Evolutionary conservation across 1,140 invertebrate species (phyloP), one percentile per base, ranked within the genome.

Genomic region (Tetraneura akinire): DNA sequence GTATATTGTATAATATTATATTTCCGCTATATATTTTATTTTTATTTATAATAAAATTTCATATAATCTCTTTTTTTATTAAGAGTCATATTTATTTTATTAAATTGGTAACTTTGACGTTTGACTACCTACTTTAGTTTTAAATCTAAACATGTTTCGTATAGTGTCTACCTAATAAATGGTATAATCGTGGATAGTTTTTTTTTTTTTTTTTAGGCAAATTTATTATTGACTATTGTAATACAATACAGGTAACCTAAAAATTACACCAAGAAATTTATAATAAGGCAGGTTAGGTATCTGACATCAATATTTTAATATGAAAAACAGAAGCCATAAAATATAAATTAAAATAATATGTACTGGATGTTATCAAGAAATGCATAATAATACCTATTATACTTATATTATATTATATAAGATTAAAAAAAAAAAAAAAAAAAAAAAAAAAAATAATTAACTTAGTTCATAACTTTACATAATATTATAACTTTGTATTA

Each of bases 101-200:
- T 74, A 74, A 55, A 57, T 74, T 74, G 71, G 71, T 74, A 74
- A 74, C 71, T 74, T 74, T 23, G 42, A 74, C 9, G 47, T 71
- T 71, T 71, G 68, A 71, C 68, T 71, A 71, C 16, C 68, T 71
- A 71, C 14, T 49, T 45, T 51, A 49, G 42, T 29, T 71, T 70
- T 71, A 29, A 71, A 71, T 51, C 45, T 51, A 29, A 71, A 49
- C 16, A 51, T 71, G 45, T 51, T 51, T 51, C 9, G 47, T 29
- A 23, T 51, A 18, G 23, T 71, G 29, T 23, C 23, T 29, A 71
- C 49, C 18, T 5, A 5, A 11, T 66, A 32, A 37, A 68, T 23
- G 42, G 23, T 5, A 55, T 14, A 53, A 53, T 37, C 5, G 29
- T 60, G 73, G 42, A 57, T 60, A 49, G 51, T 8, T 42, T 57